Conservation (phyloP, 2,113 vertebrate genomes). For the Poicephalus meyeri region DNA sequence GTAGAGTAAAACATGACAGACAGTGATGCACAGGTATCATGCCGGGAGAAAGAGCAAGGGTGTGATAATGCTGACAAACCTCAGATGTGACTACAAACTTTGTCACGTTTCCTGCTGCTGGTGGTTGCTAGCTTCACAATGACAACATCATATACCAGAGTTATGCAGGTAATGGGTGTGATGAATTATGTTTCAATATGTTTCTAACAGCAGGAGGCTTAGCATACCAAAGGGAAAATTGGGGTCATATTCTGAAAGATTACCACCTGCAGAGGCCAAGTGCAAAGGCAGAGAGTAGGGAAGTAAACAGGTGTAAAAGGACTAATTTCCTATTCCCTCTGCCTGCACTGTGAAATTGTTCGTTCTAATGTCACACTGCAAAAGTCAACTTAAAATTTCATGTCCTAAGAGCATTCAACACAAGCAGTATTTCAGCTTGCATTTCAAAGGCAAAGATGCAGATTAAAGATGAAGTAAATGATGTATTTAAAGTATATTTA, state of each 20-base stretch:
- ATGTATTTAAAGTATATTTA: not conserved
- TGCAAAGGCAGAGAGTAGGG: not conserved
- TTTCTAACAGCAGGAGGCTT: not conserved
- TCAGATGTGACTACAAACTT: not conserved
- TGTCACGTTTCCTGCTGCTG: not conserved
- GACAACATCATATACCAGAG: not conserved
- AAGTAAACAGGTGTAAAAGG: not conserved
- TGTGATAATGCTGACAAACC: not conserved
- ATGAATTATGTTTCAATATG: not conserved
- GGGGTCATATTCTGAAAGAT: constrained; percentile 24
- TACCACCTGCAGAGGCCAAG: constrained; percentile 13
- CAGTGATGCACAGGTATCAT: not conserved
- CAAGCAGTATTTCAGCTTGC: not conserved
- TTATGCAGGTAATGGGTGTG: not conserved
- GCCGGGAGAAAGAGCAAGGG: not conserved
- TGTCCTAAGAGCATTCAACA: not conserved
- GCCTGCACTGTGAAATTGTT: not conserved
- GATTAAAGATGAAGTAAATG: not conserved
- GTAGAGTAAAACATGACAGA: not conserved
- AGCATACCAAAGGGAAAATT: constrained; percentile 13
- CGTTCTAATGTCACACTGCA: not conserved
- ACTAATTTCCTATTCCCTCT: not conserved
- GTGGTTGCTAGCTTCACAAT: not conserved
- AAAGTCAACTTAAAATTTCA: not conserved
- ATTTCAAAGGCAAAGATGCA: not conserved